Evolutionary conservation across 2,113 vertebrate genomes (phyloP).

Genomic region (Nyctereutes procyonoides): DNA sequence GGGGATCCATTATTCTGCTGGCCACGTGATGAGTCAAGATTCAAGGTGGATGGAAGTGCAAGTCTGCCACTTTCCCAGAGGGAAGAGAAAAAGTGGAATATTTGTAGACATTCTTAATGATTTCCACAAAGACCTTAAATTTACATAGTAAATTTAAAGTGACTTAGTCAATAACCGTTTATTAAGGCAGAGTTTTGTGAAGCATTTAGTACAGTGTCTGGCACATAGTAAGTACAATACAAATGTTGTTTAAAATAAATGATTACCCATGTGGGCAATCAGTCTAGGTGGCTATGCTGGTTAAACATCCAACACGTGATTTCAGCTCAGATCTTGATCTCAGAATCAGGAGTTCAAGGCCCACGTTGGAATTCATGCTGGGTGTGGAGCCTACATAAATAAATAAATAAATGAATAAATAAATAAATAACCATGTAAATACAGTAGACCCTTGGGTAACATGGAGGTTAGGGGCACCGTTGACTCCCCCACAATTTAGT

Average conservation of each 20-base stretch:
- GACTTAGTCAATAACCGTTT: neutral
- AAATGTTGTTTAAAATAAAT: neutral
- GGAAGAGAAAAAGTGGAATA: neutral
- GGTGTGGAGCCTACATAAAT: neutral
- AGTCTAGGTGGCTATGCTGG: neutral
- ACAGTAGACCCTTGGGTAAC: neutral
- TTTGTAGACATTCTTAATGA: neutral
- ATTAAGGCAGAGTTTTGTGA: neutral
- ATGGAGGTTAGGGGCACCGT: neutral
- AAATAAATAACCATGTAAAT: neutral
- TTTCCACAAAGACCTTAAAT: neutral
- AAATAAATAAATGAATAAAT: neutral
- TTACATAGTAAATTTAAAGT: neutral
- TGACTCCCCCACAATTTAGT: neutral
- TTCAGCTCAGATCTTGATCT: neutral
- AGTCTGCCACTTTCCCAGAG: neutral
- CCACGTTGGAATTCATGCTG: neutral
- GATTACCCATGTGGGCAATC: neutral
- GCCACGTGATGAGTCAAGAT: neutral
- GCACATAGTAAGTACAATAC: neutral
- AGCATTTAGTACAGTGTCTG: neutral
- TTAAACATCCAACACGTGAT: neutral
- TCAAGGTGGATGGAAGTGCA: neutral
- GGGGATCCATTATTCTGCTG: neutral
- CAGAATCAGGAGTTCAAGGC: neutral